phyloP scores from a whole-genome alignment of 1,140 invertebrate species.

The Drosophila repleta region DNA sequence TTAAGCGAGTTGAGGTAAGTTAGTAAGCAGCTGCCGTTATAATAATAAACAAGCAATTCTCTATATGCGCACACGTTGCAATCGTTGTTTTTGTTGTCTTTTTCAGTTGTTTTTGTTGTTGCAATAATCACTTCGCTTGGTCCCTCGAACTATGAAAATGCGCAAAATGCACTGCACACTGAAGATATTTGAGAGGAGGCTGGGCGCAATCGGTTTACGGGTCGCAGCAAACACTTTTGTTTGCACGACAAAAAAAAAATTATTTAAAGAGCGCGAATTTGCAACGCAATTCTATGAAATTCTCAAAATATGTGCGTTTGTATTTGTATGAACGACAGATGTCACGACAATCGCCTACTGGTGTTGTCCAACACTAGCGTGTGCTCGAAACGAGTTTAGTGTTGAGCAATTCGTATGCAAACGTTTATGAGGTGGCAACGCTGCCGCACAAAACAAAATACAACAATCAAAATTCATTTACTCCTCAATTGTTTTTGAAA shows the following conservation, averaged over 20 bases:
- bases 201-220: not conserved
- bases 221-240: not conserved
- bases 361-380: slow-evolving; percentile 12
- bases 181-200: not conserved
- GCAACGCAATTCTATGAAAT: slow-evolving; percentile 63
- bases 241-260: slow-evolving; percentile 1
- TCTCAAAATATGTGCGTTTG: slow-evolving; percentile 10
- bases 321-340: slow-evolving; percentile 24
- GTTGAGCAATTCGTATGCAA: not conserved
- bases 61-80: slow-evolving; percentile 25
- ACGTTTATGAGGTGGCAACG: slow-evolving; percentile 14
- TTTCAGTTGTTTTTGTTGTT: slow-evolving; percentile 16
- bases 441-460: not conserved
- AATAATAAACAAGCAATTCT: slow-evolving; percentile 23
- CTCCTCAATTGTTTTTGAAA: slow-evolving; percentile 1
- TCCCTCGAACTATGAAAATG: not conserved
- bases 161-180: not conserved
- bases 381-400: not conserved
- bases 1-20: not conserved
- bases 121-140: slow-evolving; percentile 12
- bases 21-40: not conserved
- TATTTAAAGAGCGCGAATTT: slow-evolving; percentile 18
- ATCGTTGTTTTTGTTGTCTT: slow-evolving; percentile 2
- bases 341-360: slow-evolving; percentile 10
- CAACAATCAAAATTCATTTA: not conserved